Evolutionary conservation across 2,888 invertebrate genomes (phyloP), one percentile per base, ranked within the genome.

Genomic region (Yponomeuta sedellus): DNA sequence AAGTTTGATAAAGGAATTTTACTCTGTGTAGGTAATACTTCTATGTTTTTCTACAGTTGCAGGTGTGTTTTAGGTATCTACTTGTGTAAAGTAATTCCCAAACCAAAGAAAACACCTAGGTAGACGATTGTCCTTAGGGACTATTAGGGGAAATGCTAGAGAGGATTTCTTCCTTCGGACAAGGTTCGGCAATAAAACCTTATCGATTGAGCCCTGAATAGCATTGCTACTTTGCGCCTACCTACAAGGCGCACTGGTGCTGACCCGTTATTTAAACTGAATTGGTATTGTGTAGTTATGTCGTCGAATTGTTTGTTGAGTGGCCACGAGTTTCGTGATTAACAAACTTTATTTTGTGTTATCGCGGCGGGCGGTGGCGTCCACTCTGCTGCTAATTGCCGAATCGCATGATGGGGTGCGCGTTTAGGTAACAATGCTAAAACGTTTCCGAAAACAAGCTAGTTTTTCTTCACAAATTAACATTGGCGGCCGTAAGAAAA

Each of bases 361-460:
- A 61, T 61, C 16, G 61, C 28, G 22, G 10, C 61, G 25, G 25
- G 25, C 61, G 5, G 22, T 64, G 56, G 34, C 40, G 40, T 65
- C 20, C 56, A 61, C 66, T 65, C 64, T 59, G 65, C 58, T 70
- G 78, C 77, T 85, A 85, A 86, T 85, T 81, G 80, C 78, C 71
- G 73, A 77, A 85, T 86, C 74, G 86, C 86, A 83, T 86, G 85
- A 74, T 77, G 69, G 66, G 69, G 69, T 69, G 68, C 71, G 76
- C 76, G 77, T 79, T 83, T 82, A 65, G 22, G 44, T 61, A 85
- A 84, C 81, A 80, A 83, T 76, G 80, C 82, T 80, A 83, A 84
- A 85, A 84, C 80, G 85, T 83, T 86, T 85, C 83, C 85, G 83
- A 85, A 85, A 83, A 85, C 85, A 83, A 83, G 81, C 78, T 76